These are phyloP conservation scores for Propithecus coquereli DNA, from an alignment of 2,113 vertebrate species.

Conservation along the genomic window DNA sequence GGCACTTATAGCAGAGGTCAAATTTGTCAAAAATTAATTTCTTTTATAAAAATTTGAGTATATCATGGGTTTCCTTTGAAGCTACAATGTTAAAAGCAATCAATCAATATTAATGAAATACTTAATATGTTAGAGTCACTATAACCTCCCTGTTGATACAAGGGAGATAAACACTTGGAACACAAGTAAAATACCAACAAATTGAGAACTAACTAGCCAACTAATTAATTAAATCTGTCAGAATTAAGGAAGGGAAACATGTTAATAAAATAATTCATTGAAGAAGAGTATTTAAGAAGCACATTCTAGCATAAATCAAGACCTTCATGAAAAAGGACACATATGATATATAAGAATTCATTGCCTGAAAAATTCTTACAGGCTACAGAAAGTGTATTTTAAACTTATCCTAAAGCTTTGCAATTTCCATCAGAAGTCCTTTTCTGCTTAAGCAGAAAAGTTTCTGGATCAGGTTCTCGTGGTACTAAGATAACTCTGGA, in stretches of 20 bases:
- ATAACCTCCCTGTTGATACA: not conserved
- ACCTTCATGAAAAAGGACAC: not conserved
- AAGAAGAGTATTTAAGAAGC: not conserved
- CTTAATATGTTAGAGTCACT: not conserved
- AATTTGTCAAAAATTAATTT: not conserved
- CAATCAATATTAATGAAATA: not conserved
- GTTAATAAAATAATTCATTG: not conserved
- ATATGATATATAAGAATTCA: not conserved
- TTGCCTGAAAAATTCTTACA: not conserved
- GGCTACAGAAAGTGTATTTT: not conserved
- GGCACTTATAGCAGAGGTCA: not conserved
- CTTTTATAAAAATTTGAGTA: not conserved
- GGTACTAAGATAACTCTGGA: not conserved
- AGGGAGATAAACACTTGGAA: not conserved
- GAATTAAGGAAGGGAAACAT: not conserved
- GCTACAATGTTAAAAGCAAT: not conserved
- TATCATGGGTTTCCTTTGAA: not conserved
- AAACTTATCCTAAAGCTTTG: not conserved
- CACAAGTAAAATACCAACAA: not conserved
- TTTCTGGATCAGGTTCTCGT: not conserved
- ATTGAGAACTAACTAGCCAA: not conserved
- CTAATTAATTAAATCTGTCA: not conserved
- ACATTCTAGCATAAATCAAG: not conserved
- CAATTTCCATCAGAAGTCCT: not conserved
- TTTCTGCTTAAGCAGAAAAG: not conserved